Percentiles rank a stretch among this genome's conserved stretches.
Evolutionary conservation across 2,113 vertebrate genomes (phyloP).

Genomic region (Scatophagus argus): DNA sequence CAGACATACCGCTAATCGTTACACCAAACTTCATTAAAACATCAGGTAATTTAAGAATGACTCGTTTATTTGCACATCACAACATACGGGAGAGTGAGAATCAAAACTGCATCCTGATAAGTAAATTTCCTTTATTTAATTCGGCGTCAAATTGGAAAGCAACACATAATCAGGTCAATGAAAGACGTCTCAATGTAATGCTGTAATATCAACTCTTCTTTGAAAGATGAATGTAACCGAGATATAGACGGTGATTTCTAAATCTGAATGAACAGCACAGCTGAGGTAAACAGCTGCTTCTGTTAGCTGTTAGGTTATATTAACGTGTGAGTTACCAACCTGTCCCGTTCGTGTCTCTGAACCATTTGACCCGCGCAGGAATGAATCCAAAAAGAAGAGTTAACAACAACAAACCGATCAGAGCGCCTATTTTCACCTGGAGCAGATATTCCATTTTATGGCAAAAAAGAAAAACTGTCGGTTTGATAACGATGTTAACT

Average conservation of each 20-base stretch:
- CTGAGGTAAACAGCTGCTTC: background rate
- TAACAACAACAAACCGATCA: constrained; percentile 80
- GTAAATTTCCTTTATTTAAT: background rate
- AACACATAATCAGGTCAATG: background rate
- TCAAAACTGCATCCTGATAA: fast-evolving
- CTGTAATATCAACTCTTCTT: too few species aligned
- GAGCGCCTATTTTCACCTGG: constrained; percentile 82
- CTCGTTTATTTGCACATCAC: fast-evolving
- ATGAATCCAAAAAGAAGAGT: constrained; percentile 85
- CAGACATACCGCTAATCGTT: fast-evolving
- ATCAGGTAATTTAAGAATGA: background rate
- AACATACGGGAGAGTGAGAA: background rate
- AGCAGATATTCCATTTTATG: constrained; percentile 81
- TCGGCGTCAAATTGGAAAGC: constrained; percentile 9
- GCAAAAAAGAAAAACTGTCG: background rate
- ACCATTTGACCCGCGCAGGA: constrained; percentile 82
- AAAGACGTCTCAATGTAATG: too few species aligned
- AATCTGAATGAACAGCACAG: background rate
- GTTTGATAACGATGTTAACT: background rate
- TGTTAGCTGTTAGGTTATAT: background rate
- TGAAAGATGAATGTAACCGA: background rate
- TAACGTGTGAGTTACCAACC: constrained; percentile 70
- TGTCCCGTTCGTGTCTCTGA: constrained; percentile 78
- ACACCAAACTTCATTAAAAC: background rate
- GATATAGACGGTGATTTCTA: fast-evolving